phyloP scores from a whole-genome alignment of 2,888 invertebrate genomes.

The Dugesia japonica region DNA sequence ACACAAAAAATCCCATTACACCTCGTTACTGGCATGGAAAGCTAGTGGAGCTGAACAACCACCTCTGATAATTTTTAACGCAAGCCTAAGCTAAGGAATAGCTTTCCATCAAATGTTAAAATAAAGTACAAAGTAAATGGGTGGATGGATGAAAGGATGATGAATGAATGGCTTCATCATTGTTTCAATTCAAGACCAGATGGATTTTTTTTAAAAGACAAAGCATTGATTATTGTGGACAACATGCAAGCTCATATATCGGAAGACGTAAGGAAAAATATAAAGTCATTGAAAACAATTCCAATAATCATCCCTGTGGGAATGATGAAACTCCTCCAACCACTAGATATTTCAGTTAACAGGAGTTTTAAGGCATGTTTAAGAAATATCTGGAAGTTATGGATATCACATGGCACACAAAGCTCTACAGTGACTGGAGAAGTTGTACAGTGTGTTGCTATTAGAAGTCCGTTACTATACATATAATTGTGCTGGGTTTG shows the following conservation, averaged over 20 bases:
- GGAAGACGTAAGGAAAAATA: constrained; percentile 26
- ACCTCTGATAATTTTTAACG: neutral
- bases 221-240: neutral
- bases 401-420: neutral
- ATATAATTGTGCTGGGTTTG: too few relatives aligned
- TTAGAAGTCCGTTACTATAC: neutral
- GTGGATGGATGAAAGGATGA: neutral
- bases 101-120: neutral
- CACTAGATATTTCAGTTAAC: neutral
- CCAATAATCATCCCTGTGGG: neutral
- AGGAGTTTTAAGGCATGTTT: neutral
- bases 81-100: neutral
- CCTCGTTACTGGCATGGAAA: neutral
- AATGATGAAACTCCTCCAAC: neutral
- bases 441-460: neutral
- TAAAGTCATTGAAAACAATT: constrained; percentile 17
- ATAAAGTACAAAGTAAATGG: neutral
- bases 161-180: neutral
- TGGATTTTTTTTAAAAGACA: neutral
- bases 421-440: neutral
- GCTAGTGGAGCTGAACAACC: neutral
- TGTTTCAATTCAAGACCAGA: neutral
- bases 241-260: neutral
- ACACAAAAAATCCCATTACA: neutral
- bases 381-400: neutral